Percentiles rank a stretch among this genome's conserved stretches.
These are phyloP conservation scores for Aspidiotus rigidus DNA, from an alignment of 2,888 invertebrate species.

Conservation along the genomic window DNA sequence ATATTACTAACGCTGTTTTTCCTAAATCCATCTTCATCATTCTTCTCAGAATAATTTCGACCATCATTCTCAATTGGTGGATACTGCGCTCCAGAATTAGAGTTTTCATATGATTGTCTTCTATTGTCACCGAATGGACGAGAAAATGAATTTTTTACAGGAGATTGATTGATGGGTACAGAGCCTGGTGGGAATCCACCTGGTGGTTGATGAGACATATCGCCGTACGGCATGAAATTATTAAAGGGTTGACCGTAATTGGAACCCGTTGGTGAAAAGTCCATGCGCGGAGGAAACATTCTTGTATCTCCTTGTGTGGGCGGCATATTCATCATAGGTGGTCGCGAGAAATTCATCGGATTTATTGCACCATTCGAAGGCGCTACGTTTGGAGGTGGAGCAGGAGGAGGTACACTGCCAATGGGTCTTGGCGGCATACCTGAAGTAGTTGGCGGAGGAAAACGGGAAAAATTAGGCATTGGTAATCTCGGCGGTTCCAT, in stretches of 20 bases:
- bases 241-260: background rate
- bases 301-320: conserved; percentile 2
- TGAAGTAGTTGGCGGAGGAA: background rate
- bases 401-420: conserved; percentile 5
- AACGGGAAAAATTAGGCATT: conserved; percentile 6
- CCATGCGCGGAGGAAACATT: background rate
- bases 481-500: background rate
- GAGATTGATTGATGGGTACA: background rate
- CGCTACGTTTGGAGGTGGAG: conserved; percentile 5
- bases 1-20: background rate
- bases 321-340: conserved; percentile 10
- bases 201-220: background rate
- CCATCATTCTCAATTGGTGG: background rate
- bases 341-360: conserved; percentile 13
- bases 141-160: background rate
- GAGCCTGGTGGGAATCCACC: conserved; percentile 3
- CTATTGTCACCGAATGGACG: background rate
- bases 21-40: background rate
- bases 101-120: background rate
- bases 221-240: conserved; percentile 2
- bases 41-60: background rate
- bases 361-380: conserved; percentile 2
- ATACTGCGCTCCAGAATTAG: background rate
- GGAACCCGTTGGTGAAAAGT: background rate
- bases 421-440: conserved; percentile 1